These are phyloP conservation scores for Lydus trimaculatus DNA, from an alignment of 2,888 invertebrate genomes.

Conservation along the genomic window DNA sequence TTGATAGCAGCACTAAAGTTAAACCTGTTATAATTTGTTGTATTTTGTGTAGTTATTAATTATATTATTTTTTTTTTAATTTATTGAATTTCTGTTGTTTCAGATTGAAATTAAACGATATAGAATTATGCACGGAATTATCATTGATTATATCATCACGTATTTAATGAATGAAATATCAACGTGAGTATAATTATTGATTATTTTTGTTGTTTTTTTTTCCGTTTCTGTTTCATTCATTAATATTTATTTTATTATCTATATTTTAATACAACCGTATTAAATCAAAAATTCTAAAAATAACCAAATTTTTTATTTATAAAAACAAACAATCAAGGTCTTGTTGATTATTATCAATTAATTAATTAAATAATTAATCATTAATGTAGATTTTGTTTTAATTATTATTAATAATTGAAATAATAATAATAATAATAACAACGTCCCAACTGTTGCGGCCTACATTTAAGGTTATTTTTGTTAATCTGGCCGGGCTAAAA, in stretches of 20 bases:
- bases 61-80: too few relatives aligned
- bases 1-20: not conserved
- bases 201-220: not conserved
- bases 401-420: not conserved
- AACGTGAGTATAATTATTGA: not conserved
- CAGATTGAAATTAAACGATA: not conserved
- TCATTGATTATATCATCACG: not conserved
- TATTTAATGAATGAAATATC: conserved; percentile 1
- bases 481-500: not conserved
- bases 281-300: not conserved
- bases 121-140: not conserved
- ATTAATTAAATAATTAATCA: not conserved
- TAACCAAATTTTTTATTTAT: not conserved
- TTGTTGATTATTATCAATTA: not conserved
- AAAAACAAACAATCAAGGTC: not conserved
- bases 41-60: too few relatives aligned
- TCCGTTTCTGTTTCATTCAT: not conserved
- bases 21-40: not conserved
- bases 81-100: not conserved
- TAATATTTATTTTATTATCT: not conserved
- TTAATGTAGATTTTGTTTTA: not conserved
- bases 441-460: not conserved
- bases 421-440: not conserved
- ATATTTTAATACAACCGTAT: not conserved
- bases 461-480: conserved; percentile 5